Evolutionary conservation across 2,113 vertebrate genomes (phyloP), one percentile per base, ranked within the genome.

Genomic region (Lichenostomus cassidix): DNA sequence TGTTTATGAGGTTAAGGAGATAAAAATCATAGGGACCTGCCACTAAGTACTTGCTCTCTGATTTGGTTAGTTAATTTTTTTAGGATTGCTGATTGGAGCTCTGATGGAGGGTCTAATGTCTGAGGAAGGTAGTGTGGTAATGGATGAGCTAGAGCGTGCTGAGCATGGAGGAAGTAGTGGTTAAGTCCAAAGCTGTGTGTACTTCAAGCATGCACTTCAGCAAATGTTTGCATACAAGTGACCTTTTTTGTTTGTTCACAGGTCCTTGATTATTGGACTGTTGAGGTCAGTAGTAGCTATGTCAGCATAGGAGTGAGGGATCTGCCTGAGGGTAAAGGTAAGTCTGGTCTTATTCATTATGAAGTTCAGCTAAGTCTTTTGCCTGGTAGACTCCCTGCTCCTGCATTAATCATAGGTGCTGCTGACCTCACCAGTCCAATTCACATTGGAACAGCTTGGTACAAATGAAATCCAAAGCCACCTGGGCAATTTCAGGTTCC

Each of bases 281-380:
- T 92, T 96, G 90, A 96, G 95, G 93, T 96, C 94, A 96, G 96
- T 96, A 92, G 76, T 96, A 93, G 92, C 69, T 96, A 73, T 95
- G 65, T 90, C 79, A 96, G 95, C 86, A 52, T 83, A 92, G 93
- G 76, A 94, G 79, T 90, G 83, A 95, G 93, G 60, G 90, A 89
- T 93, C 69, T 96, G 88, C 92, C 90, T 84, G 83, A 93, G 88
- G 94, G 80, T 84, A 89, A 65, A 89, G 69, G 60, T 87, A 89
- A 90, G 76, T 47, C 11, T 86, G 62, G 69, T 84, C 95, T 96
- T 90, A 87, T 87, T 95, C 60, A 50, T 69, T 92, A 22, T 74
- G 49, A 79, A 93, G 64, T 78, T 94, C 47, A 85, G 47, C 52
- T 83, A 78, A 81, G n/a, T 39, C 37, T 59, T 78, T 87, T 79